Evolutionary conservation across 2,888 invertebrate species (phyloP), one percentile per base, ranked within the genome.

Genomic region (Leptopterna dolabrata): DNA sequence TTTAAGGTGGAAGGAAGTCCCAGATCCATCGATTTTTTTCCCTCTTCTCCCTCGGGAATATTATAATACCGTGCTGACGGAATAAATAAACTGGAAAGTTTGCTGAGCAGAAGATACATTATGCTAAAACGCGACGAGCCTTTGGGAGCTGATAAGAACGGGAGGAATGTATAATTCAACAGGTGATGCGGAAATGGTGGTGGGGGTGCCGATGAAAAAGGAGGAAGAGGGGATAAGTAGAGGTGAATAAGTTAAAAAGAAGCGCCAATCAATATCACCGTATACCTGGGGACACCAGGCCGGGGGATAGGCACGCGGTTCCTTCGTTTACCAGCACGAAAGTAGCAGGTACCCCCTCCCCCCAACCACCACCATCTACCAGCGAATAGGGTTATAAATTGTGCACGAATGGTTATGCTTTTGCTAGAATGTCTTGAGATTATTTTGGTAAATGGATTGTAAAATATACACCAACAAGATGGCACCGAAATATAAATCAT

Each of bases 111-210:
- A 51, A 51, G 51, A 81, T 81, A 81, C 81, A 81, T 81, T 81
- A 81, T 81, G 51, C 81, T 81, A 81, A 81, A 81, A 81, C 81
- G 47, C 55, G 81, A 81, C 47, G 81, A 81, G 45, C 81, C 81
- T 55, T 81, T 55, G 51, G 51, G 45, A 47, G 81, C 51, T 81
- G 81, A 81, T 81, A 81, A 81, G 81, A 55, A 55, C 47, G 81
- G 47, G 55, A 81, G 55, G 81, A 36, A 81, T 81, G 81, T 81
- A 51, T 81, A 81, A 81, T 81, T 81, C 81, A 81, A 81, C 81
- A 81, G 81, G 81, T 81, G 78, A 78, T 45, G 78, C 78, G 78
- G 78, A 78, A 81, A 47, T 7, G 29, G 16, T 19, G 80, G 16
- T 6, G 41, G 47, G 45, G 36, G 7, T 36, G 29, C 2, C 24